Evolutionary conservation across 2,113 vertebrate genomes (phyloP).

Genomic region (Brachirus orientalis): DNA sequence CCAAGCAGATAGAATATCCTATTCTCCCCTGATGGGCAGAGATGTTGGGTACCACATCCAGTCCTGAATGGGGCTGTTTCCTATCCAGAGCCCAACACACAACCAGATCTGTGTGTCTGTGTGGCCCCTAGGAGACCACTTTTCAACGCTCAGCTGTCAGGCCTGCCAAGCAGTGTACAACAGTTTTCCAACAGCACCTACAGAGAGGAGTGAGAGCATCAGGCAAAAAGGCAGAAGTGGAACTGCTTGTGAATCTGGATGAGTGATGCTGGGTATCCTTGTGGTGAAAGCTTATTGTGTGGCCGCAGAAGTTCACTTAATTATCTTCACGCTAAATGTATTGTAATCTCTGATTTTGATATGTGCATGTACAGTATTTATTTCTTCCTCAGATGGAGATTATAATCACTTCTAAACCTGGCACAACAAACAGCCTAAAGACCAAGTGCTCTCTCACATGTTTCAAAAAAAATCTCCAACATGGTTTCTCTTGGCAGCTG

Average conservation of each 20-base stretch:
- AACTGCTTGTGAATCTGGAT: conserved; percentile 28
- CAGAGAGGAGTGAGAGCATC: conserved; percentile 47
- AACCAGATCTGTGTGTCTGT: conserved; percentile 34
- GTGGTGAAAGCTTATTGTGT: conserved; percentile 2
- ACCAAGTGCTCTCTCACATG: conserved; percentile 22
- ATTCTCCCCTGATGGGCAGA: conserved; percentile 77
- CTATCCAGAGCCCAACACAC: conserved; percentile 60
- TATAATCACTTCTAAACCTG: conserved; percentile 43
- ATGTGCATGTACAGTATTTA: background rate
- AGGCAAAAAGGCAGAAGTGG: conserved; percentile 34
- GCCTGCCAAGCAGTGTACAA: conserved; percentile 59
- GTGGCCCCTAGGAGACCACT: conserved; percentile 73
- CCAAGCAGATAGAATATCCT: conserved; percentile 75
- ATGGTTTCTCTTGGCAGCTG: conserved; percentile 37
- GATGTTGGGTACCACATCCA: conserved; percentile 69
- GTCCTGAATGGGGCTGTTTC: conserved; percentile 56
- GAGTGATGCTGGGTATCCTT: conserved; percentile 27
- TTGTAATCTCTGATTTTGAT: conserved; percentile 45
- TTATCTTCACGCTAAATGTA: conserved; percentile 27
- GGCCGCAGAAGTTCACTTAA: conserved; percentile 29
- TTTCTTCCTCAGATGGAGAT: conserved; percentile 46
- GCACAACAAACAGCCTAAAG: conserved; percentile 61
- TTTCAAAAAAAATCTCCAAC: conserved; percentile 29
- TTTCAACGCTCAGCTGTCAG: conserved; percentile 72
- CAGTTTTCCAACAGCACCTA: conserved; percentile 57